Base-by-base conservation (phyloP, 2,888 invertebrate species). In the Brachyptera putata region DNA sequence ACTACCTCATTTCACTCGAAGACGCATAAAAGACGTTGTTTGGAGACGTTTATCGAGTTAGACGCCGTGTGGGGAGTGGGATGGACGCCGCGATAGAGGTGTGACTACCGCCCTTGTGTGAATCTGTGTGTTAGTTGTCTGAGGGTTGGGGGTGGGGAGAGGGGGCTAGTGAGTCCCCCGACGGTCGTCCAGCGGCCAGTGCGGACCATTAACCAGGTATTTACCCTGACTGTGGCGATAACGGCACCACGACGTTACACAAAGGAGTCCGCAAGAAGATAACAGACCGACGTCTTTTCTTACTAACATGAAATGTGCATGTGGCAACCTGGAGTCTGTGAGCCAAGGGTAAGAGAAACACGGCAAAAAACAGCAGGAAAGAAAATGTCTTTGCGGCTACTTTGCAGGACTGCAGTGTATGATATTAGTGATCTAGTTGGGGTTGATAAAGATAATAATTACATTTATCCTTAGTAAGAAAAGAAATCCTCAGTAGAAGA, bases 201-300 rank as follows among this genome's bases (percentile, higher is more conserved):
- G 53, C 36, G 53, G 34, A 16, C 53, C 53, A 53, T 53, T 53
- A 53, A 53, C 53, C 53, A 53, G 53, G 53, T 53, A 53, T 53
- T 53, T 53, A 53, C 34, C 53, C 34, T 25, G 53, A 18, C 53
- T 43, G 43, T 11, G 43, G 53, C 34, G 53, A 53, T 53, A 53
- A 53, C 53, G 34, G 34, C 53, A 36, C 21, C 53, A 13, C 43
- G 43, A n/a, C 43, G 43, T 21, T 11, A 30, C 30, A 46, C 46
- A 46, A 46, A 46, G 21, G 46, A n/a, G 46, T 46, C 21, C 46
- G 21, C 4, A 24, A 43, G 14, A 50, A 30, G 24, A 24, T n/a
- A n/a, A n/a, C n/a, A n/a, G n/a, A n/a, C n/a, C 26, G 49, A 24
- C 49, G 49, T 50, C 49, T 50, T 50, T n/a, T n/a, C n/a, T n/a